phyloP scores from a whole-genome alignment of 2,797 vertebrate species.

The Myotis myotis region DNA sequence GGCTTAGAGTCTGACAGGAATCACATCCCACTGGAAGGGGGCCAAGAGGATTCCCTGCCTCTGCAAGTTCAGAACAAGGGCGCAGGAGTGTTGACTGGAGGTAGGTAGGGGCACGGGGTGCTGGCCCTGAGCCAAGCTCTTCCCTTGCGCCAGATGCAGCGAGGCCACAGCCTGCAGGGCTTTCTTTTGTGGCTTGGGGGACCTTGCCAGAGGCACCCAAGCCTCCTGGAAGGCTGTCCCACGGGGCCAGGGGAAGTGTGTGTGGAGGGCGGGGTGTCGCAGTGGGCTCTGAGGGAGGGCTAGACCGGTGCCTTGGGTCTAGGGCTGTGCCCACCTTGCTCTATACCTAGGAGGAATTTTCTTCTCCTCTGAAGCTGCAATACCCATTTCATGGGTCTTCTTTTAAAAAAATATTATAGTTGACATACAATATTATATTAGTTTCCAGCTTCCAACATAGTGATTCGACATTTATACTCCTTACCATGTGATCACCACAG shows the following conservation, averaged over 20 bases:
- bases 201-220: background rate
- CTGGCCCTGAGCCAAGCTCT: background rate
- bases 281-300: background rate
- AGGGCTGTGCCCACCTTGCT: background rate
- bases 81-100: rapidly evolving
- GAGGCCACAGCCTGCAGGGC: background rate
- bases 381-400: background rate
- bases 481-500: background rate
- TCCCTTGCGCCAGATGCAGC: background rate
- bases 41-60: background rate
- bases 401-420: background rate
- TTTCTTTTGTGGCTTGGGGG: too few relatives aligned
- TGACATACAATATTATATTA: background rate
- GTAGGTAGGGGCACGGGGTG: rapidly evolving
- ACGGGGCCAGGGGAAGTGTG: background rate
- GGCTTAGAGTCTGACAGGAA: background rate
- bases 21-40: background rate
- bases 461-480: background rate
- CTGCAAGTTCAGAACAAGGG: conserved; percentile 1
- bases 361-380: background rate
- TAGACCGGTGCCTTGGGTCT: background rate
- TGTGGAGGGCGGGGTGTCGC: background rate
- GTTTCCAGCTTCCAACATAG: background rate
- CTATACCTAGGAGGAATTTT: background rate
- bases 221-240: background rate